A percentile compares a stretch with the other conserved stretches of the same genome.
Conservation (phyloP, 2,113 vertebrate species). For the Solea solea region DNA sequence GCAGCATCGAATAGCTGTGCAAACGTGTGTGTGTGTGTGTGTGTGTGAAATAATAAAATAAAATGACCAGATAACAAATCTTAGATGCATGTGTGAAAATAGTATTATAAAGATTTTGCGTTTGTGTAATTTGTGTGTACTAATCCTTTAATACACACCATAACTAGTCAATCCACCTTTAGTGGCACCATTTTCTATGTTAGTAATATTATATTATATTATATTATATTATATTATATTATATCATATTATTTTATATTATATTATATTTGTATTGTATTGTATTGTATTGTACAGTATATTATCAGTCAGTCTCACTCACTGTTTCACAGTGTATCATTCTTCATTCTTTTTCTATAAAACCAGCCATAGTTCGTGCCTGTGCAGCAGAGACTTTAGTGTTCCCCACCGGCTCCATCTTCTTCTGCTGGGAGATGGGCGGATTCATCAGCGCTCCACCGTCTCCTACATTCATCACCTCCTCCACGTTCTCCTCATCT, state of each 20-base stretch:
- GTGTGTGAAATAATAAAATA: too few species aligned
- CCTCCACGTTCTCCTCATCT: slow-evolving; percentile 50
- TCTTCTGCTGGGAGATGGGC: slow-evolving; percentile 33
- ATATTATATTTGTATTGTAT: background rate
- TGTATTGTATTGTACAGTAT: too few species aligned
- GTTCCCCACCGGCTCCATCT: slow-evolving; percentile 45
- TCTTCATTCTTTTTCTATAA: too few species aligned
- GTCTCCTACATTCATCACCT: slow-evolving; percentile 63
- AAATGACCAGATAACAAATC: too few species aligned
- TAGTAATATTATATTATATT: background rate
- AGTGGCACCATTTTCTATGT: background rate
- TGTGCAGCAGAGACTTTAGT: slow-evolving; percentile 26
- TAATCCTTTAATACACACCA: slow-evolving; percentile 1
- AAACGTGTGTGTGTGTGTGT: too few species aligned
- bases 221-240: background rate
- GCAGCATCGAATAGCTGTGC: too few species aligned
- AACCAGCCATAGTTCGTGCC: slow-evolving; percentile 1
- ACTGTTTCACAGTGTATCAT: too few species aligned
- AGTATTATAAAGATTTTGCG: too few species aligned
- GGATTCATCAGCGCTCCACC: slow-evolving; percentile 32
- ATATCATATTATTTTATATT: background rate
- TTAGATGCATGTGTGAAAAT: too few species aligned
- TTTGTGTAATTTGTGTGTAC: background rate
- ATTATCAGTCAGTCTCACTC: background rate
- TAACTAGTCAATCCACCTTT: background rate